Conservation (phyloP, 1,140 invertebrate genomes). For the Harlomillsia oculata region DNA sequence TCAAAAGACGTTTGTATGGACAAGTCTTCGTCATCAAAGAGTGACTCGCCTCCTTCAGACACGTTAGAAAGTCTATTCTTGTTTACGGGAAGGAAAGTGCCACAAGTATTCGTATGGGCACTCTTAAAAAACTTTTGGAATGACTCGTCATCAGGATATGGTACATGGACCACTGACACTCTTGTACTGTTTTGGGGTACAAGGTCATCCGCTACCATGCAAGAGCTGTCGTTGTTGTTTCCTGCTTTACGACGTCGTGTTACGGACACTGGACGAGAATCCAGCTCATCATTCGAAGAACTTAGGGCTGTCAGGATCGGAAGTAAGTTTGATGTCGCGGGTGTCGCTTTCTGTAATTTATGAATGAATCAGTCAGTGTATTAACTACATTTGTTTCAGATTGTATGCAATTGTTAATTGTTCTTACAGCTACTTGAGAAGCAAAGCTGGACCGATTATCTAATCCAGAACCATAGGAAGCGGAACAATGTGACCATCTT, state of each 20-base stretch:
- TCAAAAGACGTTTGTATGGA: not conserved
- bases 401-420: no score
- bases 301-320: slow-evolving; percentile 31
- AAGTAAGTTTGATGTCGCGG: slow-evolving; percentile 32
- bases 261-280: slow-evolving; percentile 1
- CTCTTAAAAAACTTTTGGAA: slow-evolving; percentile 26
- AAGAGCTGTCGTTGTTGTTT: not conserved
- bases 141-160: slow-evolving; percentile 26
- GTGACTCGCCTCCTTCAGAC: not conserved
- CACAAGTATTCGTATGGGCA: not conserved
- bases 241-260: no score
- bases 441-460: not conserved
- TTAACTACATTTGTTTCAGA: no score
- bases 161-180: slow-evolving; percentile 17
- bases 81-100: no score
- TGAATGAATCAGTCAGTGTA: no score
- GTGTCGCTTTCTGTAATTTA: no score
- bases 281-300: slow-evolving; percentile 33
- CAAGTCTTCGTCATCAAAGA: not conserved
- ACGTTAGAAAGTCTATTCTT: no score
- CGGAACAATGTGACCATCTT: not conserved
- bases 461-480: not conserved
- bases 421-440: not conserved
- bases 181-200: slow-evolving; percentile 1
- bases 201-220: not conserved